Evolutionary conservation across 2,888 invertebrate genomes (phyloP), one percentile per base, ranked within the genome.

Genomic region (Subacronicta megacephala): DNA sequence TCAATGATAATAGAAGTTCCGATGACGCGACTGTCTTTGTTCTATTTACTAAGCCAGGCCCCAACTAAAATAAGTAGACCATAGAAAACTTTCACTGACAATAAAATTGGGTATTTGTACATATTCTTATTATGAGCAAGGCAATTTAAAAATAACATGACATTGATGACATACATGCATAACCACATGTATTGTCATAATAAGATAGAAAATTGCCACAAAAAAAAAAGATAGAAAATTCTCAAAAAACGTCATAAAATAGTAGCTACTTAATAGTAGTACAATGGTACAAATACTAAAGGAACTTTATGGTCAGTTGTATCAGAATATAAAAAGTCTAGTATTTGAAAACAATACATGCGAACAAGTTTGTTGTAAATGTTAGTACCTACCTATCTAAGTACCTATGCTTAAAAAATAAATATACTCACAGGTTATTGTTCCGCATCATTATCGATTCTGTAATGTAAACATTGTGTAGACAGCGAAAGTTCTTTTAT

Each of bases 401-500:
- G n/a, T n/a, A n/a, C 10, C 6, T 15, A 43, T 35, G 33, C 20
- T 56, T 23, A 15, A 20, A 44, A 53, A 54, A 54, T 47, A 43
- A 51, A 41, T 49, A 38, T 46, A 62, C 37, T 23, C 61, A 63
- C 50, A 49, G 64, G 52, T 43, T 52, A 51, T 53, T 37, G 71
- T 73, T 80, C 73, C 73, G 72, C 65, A 45, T 80, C 62, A 72
- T 72, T 77, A 78, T 64, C 53, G 36, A 80, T 81, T 82, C 78
- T 55, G 65, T 61, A n/a, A 61, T 74, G 62, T 50, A 70, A 65
- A 50, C 52, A 29, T 38, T 31, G 23, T 45, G 61, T 62, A 42
- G 60, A 72, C 50, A 69, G 82, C 69, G 84, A 83, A 84, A 83
- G 84, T 81, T 58, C 60, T 64, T 62, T 68, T 59, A 68, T 63